Base-by-base conservation (phyloP, 1,140 invertebrate genomes). In the Drosophila oshimai region DNA sequence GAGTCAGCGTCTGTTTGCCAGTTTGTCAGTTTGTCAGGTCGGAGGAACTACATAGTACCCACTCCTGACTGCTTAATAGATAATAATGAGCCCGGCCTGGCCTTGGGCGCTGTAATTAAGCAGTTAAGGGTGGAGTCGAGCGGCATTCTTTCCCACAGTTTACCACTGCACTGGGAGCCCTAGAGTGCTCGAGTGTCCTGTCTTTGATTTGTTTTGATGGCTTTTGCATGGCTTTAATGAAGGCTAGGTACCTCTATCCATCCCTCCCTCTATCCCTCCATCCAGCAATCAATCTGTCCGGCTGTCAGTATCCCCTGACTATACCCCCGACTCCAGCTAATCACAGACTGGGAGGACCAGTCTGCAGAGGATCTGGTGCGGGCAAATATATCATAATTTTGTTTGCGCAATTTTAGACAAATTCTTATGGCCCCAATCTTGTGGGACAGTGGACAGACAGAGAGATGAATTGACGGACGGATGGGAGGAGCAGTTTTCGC, bases 71-170 rank as follows among this genome's bases (percentile, higher is more conserved):
- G 67, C 64, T 76, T 86, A 86, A 86, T 86, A 86, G 80, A 86
- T 86, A 80, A 84, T 84, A 84, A 74, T 74, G 71, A 74, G 71
- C 29, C 37, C 7, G 28, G 20, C 31, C 42, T 49, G 71, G 71
- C 81, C 81, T 87, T 81, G 81, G 74, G 81, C 81, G 83, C 76
- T 87, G 81, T 87, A 87, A 87, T 87, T 87, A 87, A 87, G 81
- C 81, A 88, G 81, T 87, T 87, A 81, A 87, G 73, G 73, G 76
- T 36, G 70, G 46, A 61, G 79, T 36, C 50, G 22, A 18, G 29
- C 53, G 36, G 50, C 77, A 55, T 74, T 65, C 61, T 65, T 87
- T 87, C 81, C 76, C 81, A 87, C 81, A 87, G 81, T 74, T 57
- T 4, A 6, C 34, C n/a, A 2, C 15, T 12, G 51, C 54, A 49